A percentile compares a stretch with the other conserved stretches of the same genome.
Conservation (phyloP, 2,888 invertebrate genomes). For the Rhagonycha fulva region DNA sequence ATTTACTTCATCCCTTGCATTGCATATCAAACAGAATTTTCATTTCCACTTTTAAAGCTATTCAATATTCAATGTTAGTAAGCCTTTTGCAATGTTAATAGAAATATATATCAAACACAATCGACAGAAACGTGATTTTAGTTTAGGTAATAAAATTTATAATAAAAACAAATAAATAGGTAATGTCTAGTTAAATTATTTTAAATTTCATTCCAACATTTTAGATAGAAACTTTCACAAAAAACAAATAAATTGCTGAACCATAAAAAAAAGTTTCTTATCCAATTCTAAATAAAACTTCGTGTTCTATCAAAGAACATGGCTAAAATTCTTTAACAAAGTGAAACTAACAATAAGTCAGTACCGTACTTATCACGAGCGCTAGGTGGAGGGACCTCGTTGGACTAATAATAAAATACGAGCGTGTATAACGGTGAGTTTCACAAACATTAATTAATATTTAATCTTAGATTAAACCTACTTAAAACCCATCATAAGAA, state of each 20-base stretch:
- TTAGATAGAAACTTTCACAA: background rate
- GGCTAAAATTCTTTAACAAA: background rate
- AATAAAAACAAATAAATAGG: background rate
- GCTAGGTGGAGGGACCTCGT: too few species aligned
- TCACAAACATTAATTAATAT: too few species aligned
- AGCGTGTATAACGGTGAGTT: too few species aligned
- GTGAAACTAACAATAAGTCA: too few species aligned
- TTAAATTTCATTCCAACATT: background rate
- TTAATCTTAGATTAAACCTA: too few species aligned
- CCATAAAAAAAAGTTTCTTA: background rate
- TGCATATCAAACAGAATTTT: conserved; percentile 4
- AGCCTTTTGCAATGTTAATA: conserved; percentile 4
- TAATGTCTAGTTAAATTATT: background rate
- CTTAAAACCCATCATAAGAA: too few species aligned
- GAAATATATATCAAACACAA: conserved; percentile 6
- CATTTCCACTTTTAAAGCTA: conserved; percentile 15
- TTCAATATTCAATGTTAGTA: conserved; percentile 13
- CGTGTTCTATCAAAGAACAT: background rate
- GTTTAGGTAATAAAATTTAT: background rate
- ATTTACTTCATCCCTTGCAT: background rate
- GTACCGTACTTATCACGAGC: too few species aligned
- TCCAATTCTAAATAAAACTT: background rate
- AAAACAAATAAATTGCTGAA: background rate
- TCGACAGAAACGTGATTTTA: background rate
- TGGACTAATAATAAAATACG: too few species aligned